Evolutionary conservation across 1,140 invertebrate species (phyloP), one percentile per base, ranked within the genome.

Genomic region (Drosophila tsacasi): DNA sequence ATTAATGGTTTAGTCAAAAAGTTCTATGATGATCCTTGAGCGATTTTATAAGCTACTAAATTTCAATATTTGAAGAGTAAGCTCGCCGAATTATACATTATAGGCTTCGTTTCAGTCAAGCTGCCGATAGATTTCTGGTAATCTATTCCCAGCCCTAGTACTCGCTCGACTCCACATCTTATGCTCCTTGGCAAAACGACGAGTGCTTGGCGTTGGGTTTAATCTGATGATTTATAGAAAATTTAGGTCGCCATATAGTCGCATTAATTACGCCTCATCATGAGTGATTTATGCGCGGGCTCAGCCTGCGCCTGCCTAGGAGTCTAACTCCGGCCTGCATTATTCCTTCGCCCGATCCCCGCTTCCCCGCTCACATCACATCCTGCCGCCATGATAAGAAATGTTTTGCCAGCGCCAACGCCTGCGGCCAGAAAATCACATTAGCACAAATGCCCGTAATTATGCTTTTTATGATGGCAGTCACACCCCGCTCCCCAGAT

Each of bases 151-250:
- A 57, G 37, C 2, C 35, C 54, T 15, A 39, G 5, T 17, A 37
- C 5, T 13, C 21, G 25, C 21, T 21, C 46, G 39, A 39, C 15
- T 54, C 46, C 55, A 60, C 71, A 73, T 73, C 67, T 73, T 73
- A 72, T 73, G 71, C 30, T 72, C 65, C 52, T 74, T 40, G 68
- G 52, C 23, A 44, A n/a, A 50, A 30, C 67, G 67, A 72, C 44
- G 44, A 71, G 35, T 46, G 30, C 54, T 46, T 44, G 62, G 62
- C 67, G 37, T 57, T 71, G 65, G 46, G 68, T 61, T 73, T 74
- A 74, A 74, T 74, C 71, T 74, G 54, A 74, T 74, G 71, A 74
- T 74, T 74, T 74, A 74, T 73, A 74, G 67, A 74, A 73, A 73
- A 74, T 74, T 61, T 73, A 61, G 71, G 55, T 61, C 68, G 71